Percentiles rank a stretch among this genome's conserved stretches.
phyloP scores from a whole-genome alignment of 2,113 vertebrate genomes.

The Ia io region DNA sequence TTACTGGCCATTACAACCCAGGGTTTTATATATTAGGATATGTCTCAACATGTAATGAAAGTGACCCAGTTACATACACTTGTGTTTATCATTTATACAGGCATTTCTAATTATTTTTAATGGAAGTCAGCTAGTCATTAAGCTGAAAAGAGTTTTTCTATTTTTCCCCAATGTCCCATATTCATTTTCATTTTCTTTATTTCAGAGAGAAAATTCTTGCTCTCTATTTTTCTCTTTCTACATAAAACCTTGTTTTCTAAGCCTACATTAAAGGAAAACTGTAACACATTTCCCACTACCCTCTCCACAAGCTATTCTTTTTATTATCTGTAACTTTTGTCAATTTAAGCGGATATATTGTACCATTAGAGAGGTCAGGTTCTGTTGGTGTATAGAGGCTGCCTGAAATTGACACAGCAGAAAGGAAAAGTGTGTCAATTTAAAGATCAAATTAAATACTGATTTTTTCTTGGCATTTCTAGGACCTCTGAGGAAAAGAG shows the following conservation, averaged over 20 bases:
- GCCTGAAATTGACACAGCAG: background rate
- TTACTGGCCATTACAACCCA: too few species aligned
- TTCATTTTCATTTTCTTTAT: conserved; percentile 14
- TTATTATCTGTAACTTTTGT: background rate
- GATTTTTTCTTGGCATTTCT: background rate
- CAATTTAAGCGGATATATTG: background rate
- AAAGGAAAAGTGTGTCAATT: background rate
- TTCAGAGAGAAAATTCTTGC: background rate
- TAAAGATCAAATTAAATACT: background rate
- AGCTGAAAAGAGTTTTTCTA: background rate
- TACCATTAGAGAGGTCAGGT: background rate
- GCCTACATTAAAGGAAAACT: background rate
- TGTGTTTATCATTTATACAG: background rate
- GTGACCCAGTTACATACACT: background rate
- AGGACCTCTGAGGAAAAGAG: background rate
- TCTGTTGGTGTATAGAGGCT: background rate
- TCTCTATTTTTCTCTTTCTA: conserved; percentile 23
- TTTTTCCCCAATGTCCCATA: background rate
- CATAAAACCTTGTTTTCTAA: background rate
- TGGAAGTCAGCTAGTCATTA: background rate
- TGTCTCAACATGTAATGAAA: background rate
- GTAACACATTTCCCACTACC: background rate
- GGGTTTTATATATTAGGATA: background rate
- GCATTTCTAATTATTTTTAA: conserved; percentile 51
- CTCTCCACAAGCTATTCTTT: background rate